Base-by-base conservation (phyloP, 2,797 vertebrate species). In the Vespertilio murinus region DNA sequence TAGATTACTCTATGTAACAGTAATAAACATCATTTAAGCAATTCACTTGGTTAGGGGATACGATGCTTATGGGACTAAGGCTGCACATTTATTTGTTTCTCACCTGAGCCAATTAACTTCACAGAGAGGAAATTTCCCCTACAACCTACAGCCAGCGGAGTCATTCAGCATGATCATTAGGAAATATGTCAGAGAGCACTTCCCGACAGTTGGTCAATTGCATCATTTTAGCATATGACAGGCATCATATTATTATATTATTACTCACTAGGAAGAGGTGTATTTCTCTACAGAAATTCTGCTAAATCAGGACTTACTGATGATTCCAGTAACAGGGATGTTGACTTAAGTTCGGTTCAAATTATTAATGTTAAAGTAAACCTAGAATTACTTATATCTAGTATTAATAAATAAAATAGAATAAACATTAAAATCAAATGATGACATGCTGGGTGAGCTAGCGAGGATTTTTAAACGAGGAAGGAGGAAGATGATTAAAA, bases 151-250 rank as follows among this genome's bases (percentile, higher is more conserved):
- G 47, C 64, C 69, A 79, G 67, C 35, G 85, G 77, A 95, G 81
- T 71, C 91, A 97, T 93, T 95, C 56, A 82, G 59, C 52, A 64
- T 80, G 73, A 89, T 95, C 61, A 33, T 65, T 75, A 82, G 83
- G 59, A 86, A 86, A 91, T 65, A 69, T 35, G 80, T 90, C 81
- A 92, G 74, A 88, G 81, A 95, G 74, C 56, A 75, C 95, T 92
- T 84, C 59, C 61, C 79, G 85, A 95, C 81, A 95, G 65, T 77
- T 93, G 93, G 95, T 96, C 94, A 96, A 81, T 28, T 86, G 61
- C 49, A 92, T 78, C 88, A 93, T 78, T 96, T 96, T 92, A 69
- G 75, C 87, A 38, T 95, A 69, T 90, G 81, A 95, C 52, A 90
- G 92, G 90, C 78, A 93, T 59, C 28, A 45, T 79, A 54, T 42